These are phyloP conservation scores for Osmoderma eremita DNA, from an alignment of 2,888 invertebrate genomes.

Conservation along the genomic window DNA sequence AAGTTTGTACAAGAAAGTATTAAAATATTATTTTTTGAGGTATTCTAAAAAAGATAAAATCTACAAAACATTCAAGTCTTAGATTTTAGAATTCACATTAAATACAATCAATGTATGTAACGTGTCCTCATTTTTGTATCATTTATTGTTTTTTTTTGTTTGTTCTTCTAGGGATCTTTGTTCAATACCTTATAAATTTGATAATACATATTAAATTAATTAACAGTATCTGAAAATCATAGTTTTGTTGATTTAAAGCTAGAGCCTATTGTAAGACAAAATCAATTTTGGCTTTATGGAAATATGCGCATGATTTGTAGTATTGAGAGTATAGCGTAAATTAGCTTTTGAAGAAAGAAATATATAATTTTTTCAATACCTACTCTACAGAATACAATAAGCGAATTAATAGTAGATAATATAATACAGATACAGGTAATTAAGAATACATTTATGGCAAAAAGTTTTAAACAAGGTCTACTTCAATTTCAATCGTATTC, in stretches of 20 bases:
- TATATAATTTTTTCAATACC: constrained; percentile 1
- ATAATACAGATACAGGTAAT: neutral
- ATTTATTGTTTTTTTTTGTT: too few species aligned
- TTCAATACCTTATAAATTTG: too few species aligned
- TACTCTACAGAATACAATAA: constrained; percentile 22
- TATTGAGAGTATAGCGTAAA: too few species aligned
- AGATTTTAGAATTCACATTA: constrained; percentile 37
- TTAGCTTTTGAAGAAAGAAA: neutral
- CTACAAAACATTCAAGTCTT: constrained; percentile 36
- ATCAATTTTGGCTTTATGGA: too few species aligned
- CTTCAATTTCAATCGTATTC: neutral
- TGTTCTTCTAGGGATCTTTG: too few species aligned
- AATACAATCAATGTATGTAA: constrained; percentile 33
- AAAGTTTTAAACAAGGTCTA: constrained; percentile 5
- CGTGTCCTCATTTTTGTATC: neutral
- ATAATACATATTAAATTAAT: too few species aligned
- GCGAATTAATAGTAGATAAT: constrained; percentile 20
- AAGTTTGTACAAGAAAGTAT: constrained; percentile 42
- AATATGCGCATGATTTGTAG: too few species aligned
- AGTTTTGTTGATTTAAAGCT: too few species aligned
- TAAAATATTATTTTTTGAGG: constrained; percentile 47
- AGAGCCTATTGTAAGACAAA: too few species aligned
- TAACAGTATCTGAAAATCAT: too few species aligned
- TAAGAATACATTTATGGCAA: constrained; percentile 1
- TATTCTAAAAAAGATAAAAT: constrained; percentile 40